Conservation (phyloP, 2,888 invertebrate genomes). For the Latrodectus hesperus region DNA sequence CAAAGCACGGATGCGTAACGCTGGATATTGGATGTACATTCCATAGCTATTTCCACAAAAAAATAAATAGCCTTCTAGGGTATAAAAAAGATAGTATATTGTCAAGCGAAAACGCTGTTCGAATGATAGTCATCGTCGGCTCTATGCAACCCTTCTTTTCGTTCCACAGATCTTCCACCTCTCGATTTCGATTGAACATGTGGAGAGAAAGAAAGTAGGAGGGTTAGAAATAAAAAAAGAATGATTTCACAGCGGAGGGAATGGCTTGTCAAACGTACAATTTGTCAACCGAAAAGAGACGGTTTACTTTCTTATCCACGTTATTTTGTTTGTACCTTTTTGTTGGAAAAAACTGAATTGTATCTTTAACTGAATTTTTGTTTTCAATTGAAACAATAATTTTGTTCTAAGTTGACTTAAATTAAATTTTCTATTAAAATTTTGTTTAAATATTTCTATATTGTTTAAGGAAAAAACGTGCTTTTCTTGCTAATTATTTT, state of each 20-base stretch:
- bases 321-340: slow-evolving; percentile 29
- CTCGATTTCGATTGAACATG: background rate
- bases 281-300: slow-evolving; percentile 36
- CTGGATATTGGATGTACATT: slow-evolving; percentile 59
- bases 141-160: background rate
- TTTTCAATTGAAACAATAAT: too few relatives aligned
- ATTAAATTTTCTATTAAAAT: too few relatives aligned
- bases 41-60: slow-evolving; percentile 33
- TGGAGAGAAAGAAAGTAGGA: background rate
- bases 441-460: too few relatives aligned
- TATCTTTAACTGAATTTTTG: too few relatives aligned
- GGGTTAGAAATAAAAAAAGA: background rate
- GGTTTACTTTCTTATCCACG: slow-evolving; percentile 37
- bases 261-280: slow-evolving; percentile 50
- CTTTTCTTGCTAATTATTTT: too few relatives aligned
- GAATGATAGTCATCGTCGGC: slow-evolving; percentile 54
- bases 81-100: slow-evolving; percentile 29
- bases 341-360: background rate
- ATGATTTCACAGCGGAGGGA: slow-evolving; percentile 45
- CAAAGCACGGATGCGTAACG: slow-evolving; percentile 27
- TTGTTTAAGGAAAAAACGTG: too few relatives aligned
- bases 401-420: too few relatives aligned
- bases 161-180: background rate
- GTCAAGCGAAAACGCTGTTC: slow-evolving; percentile 30
- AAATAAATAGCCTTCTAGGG: background rate